These are phyloP conservation scores for Phenganax stokvisi DNA, from an alignment of 92 coral and sea anemone species.

Conservation along the genomic window DNA sequence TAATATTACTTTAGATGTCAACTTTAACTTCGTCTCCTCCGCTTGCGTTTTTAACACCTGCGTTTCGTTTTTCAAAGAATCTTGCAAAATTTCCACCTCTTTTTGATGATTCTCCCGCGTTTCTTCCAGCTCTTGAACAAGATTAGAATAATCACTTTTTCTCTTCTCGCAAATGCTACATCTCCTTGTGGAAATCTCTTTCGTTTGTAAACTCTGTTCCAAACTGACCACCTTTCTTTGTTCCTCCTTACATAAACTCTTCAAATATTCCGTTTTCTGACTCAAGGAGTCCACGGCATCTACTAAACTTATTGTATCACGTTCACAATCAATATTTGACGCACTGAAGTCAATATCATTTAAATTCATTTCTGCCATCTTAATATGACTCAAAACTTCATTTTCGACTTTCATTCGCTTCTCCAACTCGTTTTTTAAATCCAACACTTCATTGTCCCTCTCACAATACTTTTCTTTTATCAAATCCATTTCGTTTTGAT, in stretches of 20 bases:
- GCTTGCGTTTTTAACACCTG: constrained; percentile 70
- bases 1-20: constrained; percentile 88
- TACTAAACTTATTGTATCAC: constrained; percentile 64
- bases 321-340: constrained; percentile 63
- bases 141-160: constrained; percentile 11
- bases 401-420: constrained; percentile 62
- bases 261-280: constrained; percentile 62
- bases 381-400: constrained; percentile 67
- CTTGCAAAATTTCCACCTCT: constrained; percentile 77
- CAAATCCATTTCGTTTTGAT: constrained; percentile 54
- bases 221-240: constrained; percentile 51
- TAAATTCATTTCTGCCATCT: constrained; percentile 71
- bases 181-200: constrained; percentile 18
- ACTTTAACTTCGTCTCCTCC: constrained; percentile 74
- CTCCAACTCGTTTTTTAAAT: constrained; percentile 79
- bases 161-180: constrained; percentile 9
- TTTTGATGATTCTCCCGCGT: constrained; percentile 52
- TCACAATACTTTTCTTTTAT: constrained; percentile 48
- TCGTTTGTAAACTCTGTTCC: constrained; percentile 44
- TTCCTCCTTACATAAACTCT: constrained; percentile 57
- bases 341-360: constrained; percentile 54
- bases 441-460: constrained; percentile 76
- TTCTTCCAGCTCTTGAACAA: constrained; percentile 69
- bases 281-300: constrained; percentile 65
- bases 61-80: constrained; percentile 61